Evolutionary conservation across 2,797 vertebrate species (phyloP).

Genomic region (Pipistrellus nathusii): DNA sequence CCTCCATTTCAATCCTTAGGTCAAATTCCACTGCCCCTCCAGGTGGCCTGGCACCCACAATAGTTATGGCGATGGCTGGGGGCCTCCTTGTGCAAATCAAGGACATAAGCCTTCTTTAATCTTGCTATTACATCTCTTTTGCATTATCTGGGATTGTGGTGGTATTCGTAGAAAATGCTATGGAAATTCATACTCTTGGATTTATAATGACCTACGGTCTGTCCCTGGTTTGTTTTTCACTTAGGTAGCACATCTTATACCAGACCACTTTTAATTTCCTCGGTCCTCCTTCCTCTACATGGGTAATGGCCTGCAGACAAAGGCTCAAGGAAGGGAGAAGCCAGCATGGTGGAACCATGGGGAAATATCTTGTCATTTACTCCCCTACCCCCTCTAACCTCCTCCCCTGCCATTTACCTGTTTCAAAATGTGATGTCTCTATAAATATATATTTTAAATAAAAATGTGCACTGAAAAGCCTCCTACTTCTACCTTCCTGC

Average conservation of each 20-base stretch:
- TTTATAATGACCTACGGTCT: not conserved
- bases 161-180: not conserved
- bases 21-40: not conserved
- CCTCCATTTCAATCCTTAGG: not conserved
- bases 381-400: not conserved
- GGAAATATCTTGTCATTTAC: not conserved
- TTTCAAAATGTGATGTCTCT: not conserved
- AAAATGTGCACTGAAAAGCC: not conserved
- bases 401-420: not conserved
- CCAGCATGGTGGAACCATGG: not conserved
- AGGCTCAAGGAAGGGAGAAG: not conserved
- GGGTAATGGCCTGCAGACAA: not conserved
- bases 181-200: not conserved
- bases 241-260: not conserved
- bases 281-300: not conserved
- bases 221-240: not conserved
- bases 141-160: not conserved
- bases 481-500: not conserved
- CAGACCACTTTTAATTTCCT: not conserved
- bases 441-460: not conserved
- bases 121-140: not conserved
- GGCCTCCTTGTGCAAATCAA: not conserved
- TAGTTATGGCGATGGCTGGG: not conserved
- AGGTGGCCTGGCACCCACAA: accelerated
- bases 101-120: not conserved